Conservation (phyloP, 2,797 vertebrate genomes). For the Lacerta bilineata region DNA sequence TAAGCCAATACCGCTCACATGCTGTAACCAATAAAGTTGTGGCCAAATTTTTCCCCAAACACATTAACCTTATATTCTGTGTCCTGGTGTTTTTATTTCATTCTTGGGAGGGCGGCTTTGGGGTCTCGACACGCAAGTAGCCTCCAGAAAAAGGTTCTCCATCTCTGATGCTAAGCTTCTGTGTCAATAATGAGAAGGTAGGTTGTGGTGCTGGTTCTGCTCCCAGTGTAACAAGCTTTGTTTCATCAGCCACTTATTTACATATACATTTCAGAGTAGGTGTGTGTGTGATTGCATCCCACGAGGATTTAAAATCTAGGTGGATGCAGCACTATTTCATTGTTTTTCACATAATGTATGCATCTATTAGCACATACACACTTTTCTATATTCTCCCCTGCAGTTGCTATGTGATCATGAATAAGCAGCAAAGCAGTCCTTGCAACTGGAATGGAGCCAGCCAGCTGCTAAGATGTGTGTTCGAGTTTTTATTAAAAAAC, state of each 20-base stretch:
- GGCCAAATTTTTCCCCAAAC: no score
- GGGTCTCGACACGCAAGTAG: no score
- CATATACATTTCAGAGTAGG: background rate
- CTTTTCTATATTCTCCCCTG: slow-evolving; percentile 1
- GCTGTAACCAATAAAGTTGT: no score
- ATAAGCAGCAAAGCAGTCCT: background rate
- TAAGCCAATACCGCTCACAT: no score
- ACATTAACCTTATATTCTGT: no score
- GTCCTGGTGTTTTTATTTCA: no score
- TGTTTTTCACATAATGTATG: background rate
- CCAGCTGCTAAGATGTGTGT: background rate
- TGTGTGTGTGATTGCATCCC: background rate
- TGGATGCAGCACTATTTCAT: background rate
- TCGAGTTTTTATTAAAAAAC: slow-evolving; percentile 21
- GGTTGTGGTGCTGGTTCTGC: background rate
- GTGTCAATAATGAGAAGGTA: background rate
- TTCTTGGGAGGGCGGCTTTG: no score
- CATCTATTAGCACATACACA: background rate
- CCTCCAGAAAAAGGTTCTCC: no score
- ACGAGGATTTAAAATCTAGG: background rate
- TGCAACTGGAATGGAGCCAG: slow-evolving; percentile 7
- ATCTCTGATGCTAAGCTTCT: background rate
- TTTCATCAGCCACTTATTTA: background rate
- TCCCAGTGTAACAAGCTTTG: no score
- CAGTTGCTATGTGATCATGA: slow-evolving; percentile 1